Percentiles rank a stretch among this genome's conserved stretches.
These are phyloP conservation scores for Euproctis similis DNA, from an alignment of 2,888 invertebrate genomes.

Conservation along the genomic window DNA sequence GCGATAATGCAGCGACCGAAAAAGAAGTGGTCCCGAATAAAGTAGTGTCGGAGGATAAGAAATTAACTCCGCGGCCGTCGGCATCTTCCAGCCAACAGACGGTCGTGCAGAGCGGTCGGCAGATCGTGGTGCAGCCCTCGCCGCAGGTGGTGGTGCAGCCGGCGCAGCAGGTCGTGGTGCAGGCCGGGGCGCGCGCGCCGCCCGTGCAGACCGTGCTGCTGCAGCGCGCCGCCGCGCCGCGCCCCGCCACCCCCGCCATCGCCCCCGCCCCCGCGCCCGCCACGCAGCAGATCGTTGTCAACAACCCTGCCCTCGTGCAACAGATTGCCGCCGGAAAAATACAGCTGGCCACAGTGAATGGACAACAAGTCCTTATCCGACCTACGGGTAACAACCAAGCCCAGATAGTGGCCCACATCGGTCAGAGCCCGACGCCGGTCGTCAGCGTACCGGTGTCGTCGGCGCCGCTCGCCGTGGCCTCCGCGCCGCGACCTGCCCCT, in stretches of 20 bases:
- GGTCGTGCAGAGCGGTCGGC: conserved; percentile 41
- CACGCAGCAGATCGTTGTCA: conserved; percentile 83
- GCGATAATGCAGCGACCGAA: conserved; percentile 20
- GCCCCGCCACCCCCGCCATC: conserved; percentile 50
- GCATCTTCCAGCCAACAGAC: conserved; percentile 38
- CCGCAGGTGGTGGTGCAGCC: conserved; percentile 27
- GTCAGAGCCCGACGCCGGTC: conserved; percentile 61
- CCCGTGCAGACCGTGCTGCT: conserved; percentile 55
- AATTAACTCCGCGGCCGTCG: conserved; percentile 20
- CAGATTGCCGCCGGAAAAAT: conserved; percentile 89
- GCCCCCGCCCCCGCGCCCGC: conserved; percentile 41
- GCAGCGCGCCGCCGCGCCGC: conserved; percentile 29
- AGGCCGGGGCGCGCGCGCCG: conserved; percentile 22
- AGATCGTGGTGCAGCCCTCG: conserved; percentile 49
- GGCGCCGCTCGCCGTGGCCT: conserved; percentile 17
- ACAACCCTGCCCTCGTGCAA: conserved; percentile 84
- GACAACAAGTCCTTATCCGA: conserved; percentile 88
- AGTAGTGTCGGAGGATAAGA: conserved; percentile 14
- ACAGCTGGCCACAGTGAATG: conserved; percentile 88
- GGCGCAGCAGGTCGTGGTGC: conserved; percentile 42
- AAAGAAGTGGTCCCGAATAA: conserved; percentile 12
- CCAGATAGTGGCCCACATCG: conserved; percentile 85
- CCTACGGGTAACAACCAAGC: conserved; percentile 86
- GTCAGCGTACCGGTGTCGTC: conserved; percentile 13
- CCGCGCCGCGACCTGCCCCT: background rate